These are phyloP conservation scores for Ennomos fuscantarius DNA, from an alignment of 2,888 invertebrate genomes.

Conservation along the genomic window DNA sequence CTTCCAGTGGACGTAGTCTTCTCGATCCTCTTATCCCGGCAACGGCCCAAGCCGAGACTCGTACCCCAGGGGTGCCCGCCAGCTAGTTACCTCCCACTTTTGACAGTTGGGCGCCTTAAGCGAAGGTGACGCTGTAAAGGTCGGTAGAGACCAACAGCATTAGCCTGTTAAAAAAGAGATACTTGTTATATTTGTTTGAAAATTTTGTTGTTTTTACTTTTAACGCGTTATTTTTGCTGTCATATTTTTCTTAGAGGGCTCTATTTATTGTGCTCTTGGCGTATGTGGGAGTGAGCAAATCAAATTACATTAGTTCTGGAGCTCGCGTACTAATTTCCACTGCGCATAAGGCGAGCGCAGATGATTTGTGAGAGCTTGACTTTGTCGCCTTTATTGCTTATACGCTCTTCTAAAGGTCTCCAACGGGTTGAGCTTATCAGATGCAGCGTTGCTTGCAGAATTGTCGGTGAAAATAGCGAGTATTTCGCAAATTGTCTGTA, in stretches of 20 bases:
- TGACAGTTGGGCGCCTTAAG: too few relatives aligned
- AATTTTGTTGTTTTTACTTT: background rate
- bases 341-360: conserved; percentile 14
- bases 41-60: too few relatives aligned
- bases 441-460: conserved; percentile 17
- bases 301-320: background rate
- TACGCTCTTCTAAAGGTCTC: conserved; percentile 27
- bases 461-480: conserved; percentile 14
- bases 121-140: too few relatives aligned
- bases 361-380: conserved; percentile 37
- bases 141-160: too few relatives aligned
- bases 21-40: too few relatives aligned
- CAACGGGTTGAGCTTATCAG: conserved; percentile 25
- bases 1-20: too few relatives aligned
- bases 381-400: conserved; percentile 34
- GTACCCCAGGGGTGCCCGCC: too few relatives aligned
- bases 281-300: background rate
- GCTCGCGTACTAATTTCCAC: conserved; percentile 11
- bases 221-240: too few relatives aligned
- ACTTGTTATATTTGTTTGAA: background rate
- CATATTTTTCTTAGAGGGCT: too few relatives aligned
- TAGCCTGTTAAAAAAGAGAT: too few relatives aligned
- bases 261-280: too few relatives aligned
- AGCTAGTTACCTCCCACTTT: too few relatives aligned
- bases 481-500: conserved; percentile 16